Base-by-base conservation (phyloP, 2,888 invertebrate genomes). In the Drosophila melanosoma region DNA sequence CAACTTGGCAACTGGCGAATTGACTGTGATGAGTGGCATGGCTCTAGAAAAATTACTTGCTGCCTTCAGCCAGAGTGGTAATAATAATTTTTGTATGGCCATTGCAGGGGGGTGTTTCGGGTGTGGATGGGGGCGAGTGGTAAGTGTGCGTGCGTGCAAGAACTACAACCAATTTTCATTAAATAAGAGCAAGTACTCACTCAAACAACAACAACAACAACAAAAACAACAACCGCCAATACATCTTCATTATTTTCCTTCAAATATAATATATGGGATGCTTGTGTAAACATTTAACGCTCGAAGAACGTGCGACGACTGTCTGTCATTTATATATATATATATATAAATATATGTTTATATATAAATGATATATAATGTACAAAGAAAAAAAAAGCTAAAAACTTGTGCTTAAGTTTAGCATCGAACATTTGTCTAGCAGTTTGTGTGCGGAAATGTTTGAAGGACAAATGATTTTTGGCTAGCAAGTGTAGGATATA, bases 151-250 rank as follows among this genome's bases (percentile, higher is more conserved):
- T 73, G 71, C 58, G 81, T 74, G 69, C 49, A 69, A 60, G 69
- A 83, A 88, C 90, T 89, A 81, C 83, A 76, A 88, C 66, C 76
- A 83, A 89, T 86, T 90, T 90, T 86, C 87, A 89, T 86, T 90
- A 83, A 77, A 76, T 63, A 74, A 86, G 72, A 56, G 66, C 71
- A 65, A 74, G 52, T 66, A 53, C 66, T 64, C 54, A 38, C 54
- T 35, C 61, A 48, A 69, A 57, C 40, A 62, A 69, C 66, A 40
- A 5, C 65, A 65, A 35, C 20, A 65, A 52, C 40, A 65, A 54
- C 48, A 72, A 65, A 57, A 51, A 60, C 33, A 59, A 74, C 63
- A 65, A 74, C 70, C 68, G 64, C 68, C 83, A 74, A 87, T 88
- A 87, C 79, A 72, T 88, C 90, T 88, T 89, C 90, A 88, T 89